These are phyloP conservation scores for Danio aesculapii DNA, from an alignment of 2,797 vertebrate species.

Conservation along the genomic window DNA sequence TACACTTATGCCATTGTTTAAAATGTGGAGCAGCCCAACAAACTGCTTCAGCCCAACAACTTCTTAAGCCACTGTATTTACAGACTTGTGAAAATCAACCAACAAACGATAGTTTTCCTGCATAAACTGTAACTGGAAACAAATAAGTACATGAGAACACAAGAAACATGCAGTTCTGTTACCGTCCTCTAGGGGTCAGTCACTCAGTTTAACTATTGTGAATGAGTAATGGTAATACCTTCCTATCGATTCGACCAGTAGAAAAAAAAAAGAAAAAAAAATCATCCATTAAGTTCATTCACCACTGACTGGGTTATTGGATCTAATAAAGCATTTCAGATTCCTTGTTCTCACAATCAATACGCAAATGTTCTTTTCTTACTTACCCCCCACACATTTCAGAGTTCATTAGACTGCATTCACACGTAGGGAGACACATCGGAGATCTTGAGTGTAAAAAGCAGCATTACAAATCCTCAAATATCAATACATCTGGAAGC, in stretches of 20 bases:
- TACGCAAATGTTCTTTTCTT: conserved; percentile 38
- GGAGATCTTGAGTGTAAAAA: not conserved
- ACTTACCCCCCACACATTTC: conserved; percentile 12
- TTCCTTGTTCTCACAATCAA: conserved; percentile 37
- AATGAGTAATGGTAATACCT: conserved; percentile 11
- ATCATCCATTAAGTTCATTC: conserved; percentile 27
- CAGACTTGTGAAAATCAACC: not conserved
- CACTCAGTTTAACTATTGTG: not conserved
- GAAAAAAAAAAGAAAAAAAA: not conserved
- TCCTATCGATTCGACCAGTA: conserved; percentile 6
- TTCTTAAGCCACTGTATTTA: not conserved
- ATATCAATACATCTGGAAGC: conserved; percentile 44
- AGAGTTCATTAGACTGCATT: conserved; percentile 26
- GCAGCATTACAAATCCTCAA: conserved; percentile 10
- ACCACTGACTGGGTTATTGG: conserved; percentile 33
- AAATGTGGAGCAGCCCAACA: not conserved
- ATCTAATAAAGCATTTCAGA: conserved; percentile 36
- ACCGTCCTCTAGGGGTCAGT: conserved; percentile 18
- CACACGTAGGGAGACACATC: conserved; percentile 8
- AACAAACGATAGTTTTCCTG: not conserved
- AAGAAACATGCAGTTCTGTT: not conserved
- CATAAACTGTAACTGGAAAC: not conserved
- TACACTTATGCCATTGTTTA: not conserved
- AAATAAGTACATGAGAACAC: not conserved
- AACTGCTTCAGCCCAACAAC: not conserved